Evolutionary conservation across 2,797 vertebrate species (phyloP), one percentile per base, ranked within the genome.

Genomic region (Lepilemur septentrionalis): DNA sequence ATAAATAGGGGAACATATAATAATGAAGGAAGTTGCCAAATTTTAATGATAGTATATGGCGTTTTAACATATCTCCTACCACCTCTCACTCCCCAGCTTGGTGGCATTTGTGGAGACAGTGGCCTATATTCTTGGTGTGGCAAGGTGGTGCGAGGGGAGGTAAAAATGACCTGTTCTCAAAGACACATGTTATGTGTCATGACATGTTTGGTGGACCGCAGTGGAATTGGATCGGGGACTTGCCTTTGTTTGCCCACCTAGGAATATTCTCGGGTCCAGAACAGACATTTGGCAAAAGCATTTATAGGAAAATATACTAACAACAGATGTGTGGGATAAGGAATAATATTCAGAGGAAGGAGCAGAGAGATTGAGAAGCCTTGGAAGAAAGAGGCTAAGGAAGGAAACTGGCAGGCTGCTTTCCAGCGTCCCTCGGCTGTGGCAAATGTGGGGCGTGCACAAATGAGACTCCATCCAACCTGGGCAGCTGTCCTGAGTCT

Each of bases 371-470:
- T 7, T 57, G 15, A 41, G 28, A 80, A 41, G 35, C 9, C 25
- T 41, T 9, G 9, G 7, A 80, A 80, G 38, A 25, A 59, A 57
- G 25, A 80, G 35, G 41, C 8, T 28, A 23, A 17, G 52, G 9
- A 59, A 28, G 32, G 32, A 80, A 32, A 38, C 2, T 59, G 55
- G 5, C 25, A 2, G 8, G 35, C 8, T 59, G 23, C 55, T 41
- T 59, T 59, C 15, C 35, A 80, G n/a, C 1, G 2, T 57, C 76
- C 35, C 35, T 23, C 35, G 25, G 8, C 75, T 80, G 35, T 59
- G 15, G n/a, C 28, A 41, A 35, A 57, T 18, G 35, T 18, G 0
- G 4, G 8, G 2, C 52, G 1, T 0, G 12, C 25, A 30, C 55
- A 57, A 15, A 7, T 12, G 55, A 80, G 55, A 59, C 15, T 80